Percentiles rank a stretch among this genome's conserved stretches.
Evolutionary conservation across 2,113 vertebrate genomes (phyloP).

Genomic region (Nyctereutes procyonoides): DNA sequence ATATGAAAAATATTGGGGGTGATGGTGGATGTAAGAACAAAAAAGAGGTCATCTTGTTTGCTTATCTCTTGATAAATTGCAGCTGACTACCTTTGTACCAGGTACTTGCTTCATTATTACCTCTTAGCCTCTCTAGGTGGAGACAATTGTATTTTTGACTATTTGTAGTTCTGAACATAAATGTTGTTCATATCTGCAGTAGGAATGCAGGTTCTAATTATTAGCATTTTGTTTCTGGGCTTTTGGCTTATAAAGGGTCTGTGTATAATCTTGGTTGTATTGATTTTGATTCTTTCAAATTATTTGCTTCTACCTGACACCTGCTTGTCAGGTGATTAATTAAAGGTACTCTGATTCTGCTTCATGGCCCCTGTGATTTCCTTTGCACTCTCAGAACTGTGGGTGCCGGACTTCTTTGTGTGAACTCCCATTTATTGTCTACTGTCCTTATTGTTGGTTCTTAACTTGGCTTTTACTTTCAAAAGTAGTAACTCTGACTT

Average conservation of each 20-base stretch:
- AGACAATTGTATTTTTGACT: neutral
- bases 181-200: neutral
- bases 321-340: neutral
- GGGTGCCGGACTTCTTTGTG: neutral
- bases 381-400: neutral
- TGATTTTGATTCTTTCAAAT: neutral
- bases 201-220: neutral
- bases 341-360: neutral
- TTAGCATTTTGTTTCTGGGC: slow-evolving; percentile 31
- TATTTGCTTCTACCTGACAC: neutral
- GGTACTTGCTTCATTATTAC: neutral
- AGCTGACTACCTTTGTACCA: slow-evolving; percentile 1
- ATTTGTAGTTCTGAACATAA: slow-evolving; percentile 52
- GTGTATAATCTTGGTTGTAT: slow-evolving; percentile 8
- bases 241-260: slow-evolving; percentile 11
- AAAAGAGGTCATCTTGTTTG: slow-evolving; percentile 13
- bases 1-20: neutral
- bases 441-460: neutral
- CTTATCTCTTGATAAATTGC: slow-evolving; percentile 25
- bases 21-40: neutral
- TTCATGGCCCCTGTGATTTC: neutral
- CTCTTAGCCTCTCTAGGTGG: neutral
- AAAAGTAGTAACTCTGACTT: slow-evolving; percentile 28
- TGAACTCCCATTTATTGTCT: neutral
- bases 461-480: slow-evolving; percentile 19